These are phyloP conservation scores for Enteromius trimaculatus DNA, from an alignment of 2,797 vertebrate species.

Conservation along the genomic window DNA sequence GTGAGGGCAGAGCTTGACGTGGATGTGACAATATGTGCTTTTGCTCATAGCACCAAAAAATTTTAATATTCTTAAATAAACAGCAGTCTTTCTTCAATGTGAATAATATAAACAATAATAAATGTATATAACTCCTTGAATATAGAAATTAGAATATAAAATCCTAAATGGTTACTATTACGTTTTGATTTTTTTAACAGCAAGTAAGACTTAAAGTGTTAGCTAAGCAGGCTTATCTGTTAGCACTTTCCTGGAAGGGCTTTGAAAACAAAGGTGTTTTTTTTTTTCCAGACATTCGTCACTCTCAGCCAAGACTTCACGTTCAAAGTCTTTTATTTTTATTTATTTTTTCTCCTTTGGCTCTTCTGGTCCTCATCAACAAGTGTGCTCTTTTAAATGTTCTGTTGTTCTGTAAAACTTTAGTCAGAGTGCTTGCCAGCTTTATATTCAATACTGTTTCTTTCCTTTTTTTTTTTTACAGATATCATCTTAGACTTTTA, in stretches of 20 bases:
- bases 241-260: not conserved
- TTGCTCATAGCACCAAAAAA: not conserved
- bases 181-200: not conserved
- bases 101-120: not conserved
- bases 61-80: not conserved
- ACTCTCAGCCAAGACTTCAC: not conserved
- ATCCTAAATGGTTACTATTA: not conserved
- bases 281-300: too few relatives aligned
- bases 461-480: conserved; percentile 10
- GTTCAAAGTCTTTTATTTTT: not conserved
- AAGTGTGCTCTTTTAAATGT: not conserved
- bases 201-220: not conserved
- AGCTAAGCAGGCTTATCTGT: not conserved
- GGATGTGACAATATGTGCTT: not conserved
- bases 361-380: not conserved
- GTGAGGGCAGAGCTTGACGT: too few relatives aligned
- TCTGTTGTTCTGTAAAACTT: not conserved
- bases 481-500: conserved; percentile 34
- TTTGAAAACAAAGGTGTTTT: too few relatives aligned
- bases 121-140: not conserved
- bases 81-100: not conserved
- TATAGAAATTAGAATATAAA: not conserved
- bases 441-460: not conserved
- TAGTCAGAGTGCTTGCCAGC: not conserved
- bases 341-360: not conserved